These are phyloP conservation scores for Phasia obesa DNA, from an alignment of 2,888 invertebrate species.

Conservation along the genomic window DNA sequence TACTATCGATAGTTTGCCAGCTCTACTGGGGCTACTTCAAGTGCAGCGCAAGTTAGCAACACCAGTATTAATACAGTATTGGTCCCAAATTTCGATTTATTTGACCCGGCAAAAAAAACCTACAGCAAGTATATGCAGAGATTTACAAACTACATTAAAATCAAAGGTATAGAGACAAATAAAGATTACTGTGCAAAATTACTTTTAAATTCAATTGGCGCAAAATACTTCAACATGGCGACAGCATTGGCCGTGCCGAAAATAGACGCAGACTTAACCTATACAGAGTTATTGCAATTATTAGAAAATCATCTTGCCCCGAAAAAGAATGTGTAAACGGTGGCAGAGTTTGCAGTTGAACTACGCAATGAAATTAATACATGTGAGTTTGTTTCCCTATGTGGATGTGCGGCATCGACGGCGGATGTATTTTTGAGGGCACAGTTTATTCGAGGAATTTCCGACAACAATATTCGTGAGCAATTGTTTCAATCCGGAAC, in stretches of 20 bases:
- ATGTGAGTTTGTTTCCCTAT: constrained; percentile 48
- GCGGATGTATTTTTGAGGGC: constrained; percentile 42
- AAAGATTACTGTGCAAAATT: constrained; percentile 34
- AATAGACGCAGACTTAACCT: neutral
- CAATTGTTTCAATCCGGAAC: no score
- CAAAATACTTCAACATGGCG: constrained; percentile 42
- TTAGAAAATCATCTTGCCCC: constrained; percentile 31
- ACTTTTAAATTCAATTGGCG: constrained; percentile 43
- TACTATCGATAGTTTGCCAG: no score
- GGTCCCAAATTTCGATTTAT: neutral
- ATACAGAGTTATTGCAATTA: constrained; percentile 19
- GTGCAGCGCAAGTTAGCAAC: neutral
- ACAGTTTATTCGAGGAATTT: no score
- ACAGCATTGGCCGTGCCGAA: no score
- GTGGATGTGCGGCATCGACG: constrained; percentile 4
- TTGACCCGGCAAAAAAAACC: neutral
- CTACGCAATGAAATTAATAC: neutral
- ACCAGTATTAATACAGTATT: neutral
- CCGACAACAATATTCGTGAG: no score
- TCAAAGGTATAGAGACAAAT: constrained; percentile 10
- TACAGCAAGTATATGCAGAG: neutral
- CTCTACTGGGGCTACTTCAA: neutral
- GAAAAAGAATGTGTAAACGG: constrained; percentile 20
- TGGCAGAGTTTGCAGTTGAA: constrained; percentile 11
- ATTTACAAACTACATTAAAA: constrained; percentile 32